Evolutionary conservation across 2,113 vertebrate species (phyloP), one percentile per base, ranked within the genome.

Genomic region (Leptobrachium ailaonicum): DNA sequence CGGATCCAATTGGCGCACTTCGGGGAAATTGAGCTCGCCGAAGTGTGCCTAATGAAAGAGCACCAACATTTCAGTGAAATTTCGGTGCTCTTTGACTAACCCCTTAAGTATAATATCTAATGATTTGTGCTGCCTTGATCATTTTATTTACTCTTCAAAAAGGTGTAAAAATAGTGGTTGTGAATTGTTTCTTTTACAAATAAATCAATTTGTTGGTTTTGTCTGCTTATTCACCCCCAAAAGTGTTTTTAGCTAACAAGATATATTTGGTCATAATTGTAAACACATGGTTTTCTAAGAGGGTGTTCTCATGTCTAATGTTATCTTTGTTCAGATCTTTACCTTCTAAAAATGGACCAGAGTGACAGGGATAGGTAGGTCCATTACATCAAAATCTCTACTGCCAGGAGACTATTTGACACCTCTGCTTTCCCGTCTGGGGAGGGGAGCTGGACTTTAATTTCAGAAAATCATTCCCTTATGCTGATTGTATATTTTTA

Each of bases 401-500:
- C 81, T 84, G 82, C 83, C 82, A 85, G 83, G 86, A 77, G 79
- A 81, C 87, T 88, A 88, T 90, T 90, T 92, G 91, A 93, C 89
- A 89, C 88, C 90, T 92, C 88, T 87, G 76, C 82, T 86, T 87
- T 91, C 8, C 86, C 86, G 41, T 32, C 20, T 32, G 20, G 20
- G 20, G 20, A 32, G 20, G 20, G 20, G 20, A 32, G 86, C 88
- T 91, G 93, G 92, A 75, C 90, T 91, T 90, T 91, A 90, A 94
- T 94, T 93, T 92, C 83, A 82, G 84, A 87, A 93, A 93, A 93
- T 92, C 90, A 83, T 84, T 93, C 88, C 91, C 88, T 73, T 90
- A 88, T 93, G 93, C 90, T 87, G 87, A 90, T 88, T 93, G 91
- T 93, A 89, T 93, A 91, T 92, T 92, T 93, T 93, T 85, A 90